These are phyloP conservation scores for Trichogramma evanescens DNA, from an alignment of 2,888 invertebrate genomes.

Conservation along the genomic window DNA sequence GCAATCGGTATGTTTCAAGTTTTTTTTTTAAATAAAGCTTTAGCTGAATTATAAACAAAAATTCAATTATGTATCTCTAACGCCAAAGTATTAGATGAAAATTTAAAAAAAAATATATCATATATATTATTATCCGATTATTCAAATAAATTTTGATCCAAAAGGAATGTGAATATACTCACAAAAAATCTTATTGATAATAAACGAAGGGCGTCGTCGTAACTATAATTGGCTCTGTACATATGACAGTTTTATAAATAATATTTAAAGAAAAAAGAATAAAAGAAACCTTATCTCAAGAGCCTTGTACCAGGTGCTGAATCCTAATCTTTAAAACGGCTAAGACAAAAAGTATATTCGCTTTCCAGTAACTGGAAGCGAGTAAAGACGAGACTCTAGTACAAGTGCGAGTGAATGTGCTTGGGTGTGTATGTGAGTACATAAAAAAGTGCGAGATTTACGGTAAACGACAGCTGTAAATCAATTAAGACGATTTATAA, in stretches of 20 bases:
- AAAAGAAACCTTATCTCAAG: constrained; percentile 4
- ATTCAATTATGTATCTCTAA: background rate
- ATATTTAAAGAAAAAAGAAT: constrained; percentile 4
- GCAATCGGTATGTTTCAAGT: background rate
- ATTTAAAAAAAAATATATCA: constrained; percentile 7
- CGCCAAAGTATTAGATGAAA: constrained; percentile 13
- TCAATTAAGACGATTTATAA: background rate
- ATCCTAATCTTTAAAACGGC: constrained; percentile 12
- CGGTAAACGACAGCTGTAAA: background rate
- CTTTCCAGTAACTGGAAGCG: constrained; percentile 1
- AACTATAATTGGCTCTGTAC: constrained; percentile 14
- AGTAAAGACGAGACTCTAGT: background rate
- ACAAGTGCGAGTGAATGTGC: too few relatives aligned
- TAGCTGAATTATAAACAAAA: too few relatives aligned
- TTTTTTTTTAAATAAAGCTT: too few relatives aligned
- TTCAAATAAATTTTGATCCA: background rate
- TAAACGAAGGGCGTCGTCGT: background rate
- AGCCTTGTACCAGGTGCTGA: constrained; percentile 22
- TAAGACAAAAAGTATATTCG: constrained; percentile 3
- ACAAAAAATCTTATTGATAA: background rate
- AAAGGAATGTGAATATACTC: background rate
- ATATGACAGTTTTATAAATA: constrained; percentile 6
- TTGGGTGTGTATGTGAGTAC: too few relatives aligned
- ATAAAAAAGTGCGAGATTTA: too few relatives aligned
- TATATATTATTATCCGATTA: too few relatives aligned